Conservation (phyloP, 2,113 vertebrate genomes). For the Coracopsis vasa region DNA sequence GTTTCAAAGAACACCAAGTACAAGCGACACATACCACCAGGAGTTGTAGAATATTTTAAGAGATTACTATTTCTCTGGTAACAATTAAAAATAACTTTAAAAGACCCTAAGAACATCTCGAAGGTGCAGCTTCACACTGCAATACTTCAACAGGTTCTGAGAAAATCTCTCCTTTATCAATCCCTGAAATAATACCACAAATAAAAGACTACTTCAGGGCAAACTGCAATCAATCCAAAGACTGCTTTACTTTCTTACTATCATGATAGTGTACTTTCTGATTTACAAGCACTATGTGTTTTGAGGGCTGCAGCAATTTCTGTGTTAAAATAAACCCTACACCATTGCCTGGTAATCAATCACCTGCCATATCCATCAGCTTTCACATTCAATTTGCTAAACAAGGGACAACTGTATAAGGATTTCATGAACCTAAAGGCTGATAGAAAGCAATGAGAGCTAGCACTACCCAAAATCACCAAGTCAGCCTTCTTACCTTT, state of each 20-base stretch:
- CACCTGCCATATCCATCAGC: background rate
- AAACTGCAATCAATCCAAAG: background rate
- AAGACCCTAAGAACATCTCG: background rate
- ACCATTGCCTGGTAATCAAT: background rate
- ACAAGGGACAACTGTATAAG: background rate
- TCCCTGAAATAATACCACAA: background rate
- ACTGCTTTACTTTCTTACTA: background rate
- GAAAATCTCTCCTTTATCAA: background rate
- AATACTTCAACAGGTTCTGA: background rate
- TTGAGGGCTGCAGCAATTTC: background rate
- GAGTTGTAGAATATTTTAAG: background rate
- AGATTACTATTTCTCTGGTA: background rate
- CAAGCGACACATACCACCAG: background rate
- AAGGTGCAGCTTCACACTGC: background rate
- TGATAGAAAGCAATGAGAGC: background rate
- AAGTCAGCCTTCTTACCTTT: conserved; percentile 17
- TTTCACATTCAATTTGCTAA: background rate
- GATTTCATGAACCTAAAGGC: background rate
- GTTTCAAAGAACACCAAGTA: background rate
- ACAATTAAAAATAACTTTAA: background rate
- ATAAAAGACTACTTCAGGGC: background rate
- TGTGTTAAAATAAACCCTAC: background rate
- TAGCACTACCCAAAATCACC: background rate
- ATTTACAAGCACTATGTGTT: background rate
- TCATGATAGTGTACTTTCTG: background rate